These are phyloP conservation scores for Bovichtus variegatus DNA, from an alignment of 2,797 vertebrate species.

Conservation along the genomic window DNA sequence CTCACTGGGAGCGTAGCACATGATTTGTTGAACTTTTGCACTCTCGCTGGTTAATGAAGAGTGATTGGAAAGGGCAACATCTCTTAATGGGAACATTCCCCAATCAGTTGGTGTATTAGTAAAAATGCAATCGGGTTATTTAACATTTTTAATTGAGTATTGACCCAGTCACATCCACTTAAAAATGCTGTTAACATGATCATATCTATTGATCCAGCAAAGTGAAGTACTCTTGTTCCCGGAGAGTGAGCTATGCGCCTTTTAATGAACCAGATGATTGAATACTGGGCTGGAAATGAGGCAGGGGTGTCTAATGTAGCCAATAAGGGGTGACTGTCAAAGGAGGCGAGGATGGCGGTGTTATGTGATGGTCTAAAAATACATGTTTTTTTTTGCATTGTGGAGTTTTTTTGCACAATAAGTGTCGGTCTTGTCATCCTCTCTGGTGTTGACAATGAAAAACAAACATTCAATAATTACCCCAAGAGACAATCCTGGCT, in stretches of 20 bases:
- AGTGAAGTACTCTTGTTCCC: slow-evolving; percentile 39
- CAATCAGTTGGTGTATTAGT: slow-evolving; percentile 6
- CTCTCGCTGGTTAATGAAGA: not conserved
- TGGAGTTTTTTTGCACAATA: too few relatives aligned
- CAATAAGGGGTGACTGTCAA: slow-evolving; percentile 31
- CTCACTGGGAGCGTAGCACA: not conserved
- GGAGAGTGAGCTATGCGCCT: slow-evolving; percentile 51
- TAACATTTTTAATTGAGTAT: slow-evolving; percentile 43
- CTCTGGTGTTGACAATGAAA: slow-evolving; percentile 26
- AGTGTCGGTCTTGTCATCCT: slow-evolving; percentile 26
- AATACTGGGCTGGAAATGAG: slow-evolving; percentile 61
- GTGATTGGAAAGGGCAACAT: not conserved
- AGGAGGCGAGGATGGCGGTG: not conserved
- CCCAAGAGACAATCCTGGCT: slow-evolving; percentile 21
- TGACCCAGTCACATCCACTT: slow-evolving; percentile 34
- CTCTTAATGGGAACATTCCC: not conserved
- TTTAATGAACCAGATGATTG: slow-evolving; percentile 70
- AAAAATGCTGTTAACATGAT: slow-evolving; percentile 48
- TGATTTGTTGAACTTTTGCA: not conserved
- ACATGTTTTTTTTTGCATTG: slow-evolving; percentile 52
- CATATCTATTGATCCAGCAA: slow-evolving; percentile 45
- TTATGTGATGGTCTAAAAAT: slow-evolving; percentile 61
- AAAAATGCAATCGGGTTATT: slow-evolving; percentile 5
- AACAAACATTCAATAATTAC: slow-evolving; percentile 50
- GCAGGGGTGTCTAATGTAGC: slow-evolving; percentile 62